These are phyloP conservation scores for Propithecus deckenii DNA, from an alignment of 2,797 vertebrate genomes.

Conservation along the genomic window DNA sequence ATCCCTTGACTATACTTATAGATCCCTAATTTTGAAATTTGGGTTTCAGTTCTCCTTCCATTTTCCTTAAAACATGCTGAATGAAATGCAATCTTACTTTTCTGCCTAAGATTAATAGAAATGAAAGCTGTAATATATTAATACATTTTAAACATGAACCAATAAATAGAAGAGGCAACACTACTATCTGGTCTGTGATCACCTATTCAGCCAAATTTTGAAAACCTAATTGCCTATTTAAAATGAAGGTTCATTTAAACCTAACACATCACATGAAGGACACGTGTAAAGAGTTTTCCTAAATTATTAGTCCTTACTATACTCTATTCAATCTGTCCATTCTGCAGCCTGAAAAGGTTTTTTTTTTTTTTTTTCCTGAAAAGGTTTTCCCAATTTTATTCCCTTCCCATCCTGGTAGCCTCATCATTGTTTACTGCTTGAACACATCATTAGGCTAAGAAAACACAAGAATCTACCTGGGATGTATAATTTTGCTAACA, in stretches of 20 bases:
- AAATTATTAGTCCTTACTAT: not conserved
- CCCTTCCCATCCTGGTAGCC: not conserved
- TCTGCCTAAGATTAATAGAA: not conserved
- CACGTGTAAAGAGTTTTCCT: not conserved
- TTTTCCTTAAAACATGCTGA: not conserved
- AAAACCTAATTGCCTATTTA: not conserved
- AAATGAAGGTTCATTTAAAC: conserved; percentile 36
- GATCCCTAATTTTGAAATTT: conserved; percentile 35
- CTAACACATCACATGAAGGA: not conserved
- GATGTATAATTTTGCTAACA: not conserved
- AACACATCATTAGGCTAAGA: not conserved
- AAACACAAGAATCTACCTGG: not conserved
- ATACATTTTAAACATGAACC: not conserved
- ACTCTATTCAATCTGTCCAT: not conserved
- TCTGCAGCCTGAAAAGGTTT: not conserved
- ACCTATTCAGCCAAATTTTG: conserved; percentile 27
- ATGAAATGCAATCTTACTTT: conserved; percentile 19
- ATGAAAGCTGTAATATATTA: not conserved
- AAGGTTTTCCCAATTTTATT: not conserved
- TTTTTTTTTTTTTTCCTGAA: not conserved
- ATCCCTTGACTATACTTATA: not conserved
- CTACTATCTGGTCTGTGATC: not conserved
- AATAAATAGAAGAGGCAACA: not conserved
- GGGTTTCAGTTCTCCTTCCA: not conserved
- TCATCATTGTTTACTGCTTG: not conserved